These are phyloP conservation scores for Daboia siamensis DNA, from an alignment of 2,113 vertebrate species.

Conservation along the genomic window DNA sequence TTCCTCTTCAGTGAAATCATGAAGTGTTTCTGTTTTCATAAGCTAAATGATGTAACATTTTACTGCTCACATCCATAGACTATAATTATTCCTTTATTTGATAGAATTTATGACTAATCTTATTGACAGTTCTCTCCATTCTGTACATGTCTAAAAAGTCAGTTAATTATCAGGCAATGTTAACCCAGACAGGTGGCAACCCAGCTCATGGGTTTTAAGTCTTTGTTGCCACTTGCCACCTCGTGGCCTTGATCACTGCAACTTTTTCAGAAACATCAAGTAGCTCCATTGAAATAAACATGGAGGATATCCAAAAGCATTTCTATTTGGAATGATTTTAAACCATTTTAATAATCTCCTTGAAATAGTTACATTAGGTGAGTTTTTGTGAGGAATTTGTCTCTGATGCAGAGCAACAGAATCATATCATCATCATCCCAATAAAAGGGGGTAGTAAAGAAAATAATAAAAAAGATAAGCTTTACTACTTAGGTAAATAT, in stretches of 20 bases:
- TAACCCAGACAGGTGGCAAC: not conserved
- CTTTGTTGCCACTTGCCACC: not conserved
- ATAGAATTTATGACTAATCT: constrained; percentile 42
- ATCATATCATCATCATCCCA: not conserved
- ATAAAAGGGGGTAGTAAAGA: too few relatives aligned
- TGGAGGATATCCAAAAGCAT: not conserved
- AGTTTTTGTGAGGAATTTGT: not conserved
- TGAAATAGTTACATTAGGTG: not conserved
- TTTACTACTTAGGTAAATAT: too few relatives aligned
- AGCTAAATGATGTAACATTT: constrained; percentile 44
- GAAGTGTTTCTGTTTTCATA: constrained; percentile 43
- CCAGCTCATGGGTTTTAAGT: not conserved
- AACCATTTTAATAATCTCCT: not conserved
- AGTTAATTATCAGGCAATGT: constrained; percentile 26
- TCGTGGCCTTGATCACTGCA: not conserved
- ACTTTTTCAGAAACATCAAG: not conserved
- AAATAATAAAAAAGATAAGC: too few relatives aligned
- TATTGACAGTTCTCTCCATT: constrained; percentile 32
- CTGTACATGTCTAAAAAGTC: constrained; percentile 20
- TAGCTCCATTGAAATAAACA: not conserved
- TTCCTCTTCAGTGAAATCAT: constrained; percentile 59
- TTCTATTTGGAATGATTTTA: not conserved
- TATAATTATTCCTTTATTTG: constrained; percentile 49
- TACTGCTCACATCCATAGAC: constrained; percentile 40
- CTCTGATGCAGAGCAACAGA: not conserved